Evolutionary conservation across 2,888 invertebrate genomes (phyloP), one percentile per base, ranked within the genome.

Genomic region (Tetrapedia diversipes): DNA sequence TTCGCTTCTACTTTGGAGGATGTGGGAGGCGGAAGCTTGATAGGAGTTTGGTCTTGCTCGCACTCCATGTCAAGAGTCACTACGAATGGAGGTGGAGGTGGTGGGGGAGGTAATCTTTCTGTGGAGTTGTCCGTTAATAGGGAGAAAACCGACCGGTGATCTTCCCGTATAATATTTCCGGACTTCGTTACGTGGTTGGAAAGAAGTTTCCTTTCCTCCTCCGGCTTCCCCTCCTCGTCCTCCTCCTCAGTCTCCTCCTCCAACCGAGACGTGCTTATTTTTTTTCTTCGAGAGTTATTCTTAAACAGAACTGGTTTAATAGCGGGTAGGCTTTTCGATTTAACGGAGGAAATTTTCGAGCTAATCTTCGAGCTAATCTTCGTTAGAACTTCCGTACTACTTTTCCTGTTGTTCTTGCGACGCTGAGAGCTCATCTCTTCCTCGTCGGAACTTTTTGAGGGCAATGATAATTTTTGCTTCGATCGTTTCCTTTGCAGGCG

Each of bases 341-440:
- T 66, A 1, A 45, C 45, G 3, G 49, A 45, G 19, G 45, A 22
- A 7, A 77, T 61, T 10, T 45, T 77, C 51, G 77, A 70, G 4
- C 76, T 65, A 10, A 76, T 51, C 32, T 45, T 77, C 51, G 77
- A 70, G 4, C 76, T 65, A 10, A 76, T 51, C 32, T 54, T 69
- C 14, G 39, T 39, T 8, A 75, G n/a, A 29, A 77, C 32, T 39
- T 60, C 65, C 2, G 1, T 2, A 10, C 22, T 19, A 1, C 3
- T 63, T n/a, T 10, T 51, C 10, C 47, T 45, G 16, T n/a, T n/a
- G n/a, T 1, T 34, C 10, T 24, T 41, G 1, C 11, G 11, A 29
- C 47, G 66, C 43, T 43, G 53, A 11, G 1, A 14, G 2, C 19
- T 22, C 0, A 1, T 2, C 19, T 53, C 49, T 19, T 37, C 39